Conservation (phyloP, 2,888 invertebrate genomes). For the Stenichneumon culpator region DNA sequence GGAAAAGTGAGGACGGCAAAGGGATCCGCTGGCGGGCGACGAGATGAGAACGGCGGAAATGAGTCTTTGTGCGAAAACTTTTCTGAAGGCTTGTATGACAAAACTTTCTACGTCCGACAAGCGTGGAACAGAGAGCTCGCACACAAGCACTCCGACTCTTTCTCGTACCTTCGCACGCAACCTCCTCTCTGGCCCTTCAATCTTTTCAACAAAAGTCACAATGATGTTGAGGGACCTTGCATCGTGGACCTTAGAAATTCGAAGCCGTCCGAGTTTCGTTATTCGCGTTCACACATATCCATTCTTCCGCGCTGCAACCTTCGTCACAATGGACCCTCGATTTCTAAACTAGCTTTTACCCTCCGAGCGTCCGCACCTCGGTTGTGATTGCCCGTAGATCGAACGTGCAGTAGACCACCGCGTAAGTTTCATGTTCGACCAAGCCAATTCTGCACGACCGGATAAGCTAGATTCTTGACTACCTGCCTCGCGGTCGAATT, state of each 20-base stretch:
- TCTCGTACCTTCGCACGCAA: not conserved
- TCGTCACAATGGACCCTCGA: constrained; percentile 31
- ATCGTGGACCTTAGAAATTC: constrained; percentile 25
- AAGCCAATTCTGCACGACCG: too few species aligned
- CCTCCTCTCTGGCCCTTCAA: not conserved
- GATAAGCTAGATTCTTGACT: too few species aligned
- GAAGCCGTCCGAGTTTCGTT: constrained; percentile 14
- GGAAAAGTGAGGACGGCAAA: not conserved
- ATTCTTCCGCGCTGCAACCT: constrained; percentile 21
- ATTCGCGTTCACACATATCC: constrained; percentile 18
- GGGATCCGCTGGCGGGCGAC: not conserved
- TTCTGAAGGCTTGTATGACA: constrained; percentile 4
- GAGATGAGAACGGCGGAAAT: constrained; percentile 12
- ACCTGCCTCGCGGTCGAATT: too few species aligned
- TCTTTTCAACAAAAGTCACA: constrained; percentile 32
- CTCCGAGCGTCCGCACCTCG: not conserved
- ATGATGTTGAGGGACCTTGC: constrained; percentile 39
- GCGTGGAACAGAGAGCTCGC: not conserved
- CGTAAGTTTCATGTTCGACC: too few species aligned
- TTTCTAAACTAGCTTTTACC: constrained; percentile 25
- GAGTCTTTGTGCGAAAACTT: constrained; percentile 35
- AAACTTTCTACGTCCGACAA: constrained; percentile 3
- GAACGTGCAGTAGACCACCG: not conserved
- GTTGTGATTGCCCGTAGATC: not conserved
- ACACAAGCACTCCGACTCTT: not conserved